Conservation (phyloP, 2,797 vertebrate species). For the Sandelia bainsii region DNA sequence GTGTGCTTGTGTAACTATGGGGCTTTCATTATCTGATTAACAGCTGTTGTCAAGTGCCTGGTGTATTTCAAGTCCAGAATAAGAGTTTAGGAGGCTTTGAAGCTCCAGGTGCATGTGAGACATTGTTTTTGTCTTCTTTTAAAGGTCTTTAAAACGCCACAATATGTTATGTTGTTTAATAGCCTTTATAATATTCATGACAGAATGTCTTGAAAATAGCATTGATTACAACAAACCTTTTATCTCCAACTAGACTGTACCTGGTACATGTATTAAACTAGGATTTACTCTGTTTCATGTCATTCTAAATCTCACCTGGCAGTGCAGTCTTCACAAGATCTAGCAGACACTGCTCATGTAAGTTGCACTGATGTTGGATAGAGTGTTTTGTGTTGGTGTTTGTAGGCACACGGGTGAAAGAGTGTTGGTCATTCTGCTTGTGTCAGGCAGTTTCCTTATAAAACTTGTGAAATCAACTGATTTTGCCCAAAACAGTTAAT, state of each 20-base stretch:
- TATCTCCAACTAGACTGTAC: slow-evolving; percentile 42
- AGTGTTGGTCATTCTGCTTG: slow-evolving; percentile 19
- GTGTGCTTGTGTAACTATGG: slow-evolving; percentile 76
- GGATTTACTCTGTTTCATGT: slow-evolving; percentile 45
- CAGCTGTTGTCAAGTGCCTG: slow-evolving; percentile 81
- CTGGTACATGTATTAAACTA: slow-evolving; percentile 44
- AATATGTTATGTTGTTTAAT: slow-evolving; percentile 48
- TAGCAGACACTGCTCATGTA: slow-evolving; percentile 3
- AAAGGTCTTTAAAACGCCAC: slow-evolving; percentile 65
- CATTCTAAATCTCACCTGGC: slow-evolving; percentile 29
- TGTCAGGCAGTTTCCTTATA: neutral
- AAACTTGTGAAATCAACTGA: slow-evolving; percentile 42
- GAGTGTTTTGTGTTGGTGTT: slow-evolving; percentile 9
- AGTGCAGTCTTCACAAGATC: slow-evolving; percentile 10
- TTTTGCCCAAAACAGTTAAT: slow-evolving; percentile 22
- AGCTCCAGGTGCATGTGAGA: slow-evolving; percentile 76
- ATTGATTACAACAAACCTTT: slow-evolving; percentile 32
- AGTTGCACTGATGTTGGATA: slow-evolving; percentile 7
- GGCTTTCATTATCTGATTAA: slow-evolving; percentile 84
- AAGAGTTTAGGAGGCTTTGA: slow-evolving; percentile 73
- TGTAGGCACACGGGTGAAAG: slow-evolving; percentile 17
- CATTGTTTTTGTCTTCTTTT: slow-evolving; percentile 66
- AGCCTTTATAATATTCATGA: slow-evolving; percentile 37
- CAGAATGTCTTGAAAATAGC: slow-evolving; percentile 29
- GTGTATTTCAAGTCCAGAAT: slow-evolving; percentile 79